phyloP scores from a whole-genome alignment of 1,140 invertebrate genomes.

The Phymastichus coffea region DNA sequence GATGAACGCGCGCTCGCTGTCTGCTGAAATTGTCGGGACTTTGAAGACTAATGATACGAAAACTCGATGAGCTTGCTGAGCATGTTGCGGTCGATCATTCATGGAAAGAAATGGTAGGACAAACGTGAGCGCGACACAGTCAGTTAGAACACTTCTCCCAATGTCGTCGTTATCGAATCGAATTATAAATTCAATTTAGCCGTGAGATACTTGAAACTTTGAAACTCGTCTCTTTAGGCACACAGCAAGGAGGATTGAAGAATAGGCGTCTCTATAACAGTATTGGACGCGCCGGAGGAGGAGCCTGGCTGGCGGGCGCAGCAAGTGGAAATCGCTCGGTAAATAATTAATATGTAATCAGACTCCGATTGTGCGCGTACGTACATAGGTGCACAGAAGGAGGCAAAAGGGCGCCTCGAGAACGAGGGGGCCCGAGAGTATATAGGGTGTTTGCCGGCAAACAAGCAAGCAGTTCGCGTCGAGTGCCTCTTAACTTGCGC shows the following conservation, averaged over 20 bases:
- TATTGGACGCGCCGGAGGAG: background rate
- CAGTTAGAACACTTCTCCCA: too few relatives aligned
- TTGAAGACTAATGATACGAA: constrained; percentile 32
- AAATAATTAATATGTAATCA: constrained; percentile 57
- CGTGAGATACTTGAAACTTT: too few relatives aligned
- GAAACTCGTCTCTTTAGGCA: too few relatives aligned
- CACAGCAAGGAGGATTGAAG: too few relatives aligned
- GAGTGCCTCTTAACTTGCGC: constrained; percentile 47
- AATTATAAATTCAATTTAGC: background rate
- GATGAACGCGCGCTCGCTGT: constrained; percentile 32
- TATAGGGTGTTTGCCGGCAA: constrained; percentile 50
- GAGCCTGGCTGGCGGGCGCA: background rate
- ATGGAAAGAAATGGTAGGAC: too few relatives aligned
- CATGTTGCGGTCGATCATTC: too few relatives aligned
- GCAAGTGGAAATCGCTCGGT: constrained; percentile 38
- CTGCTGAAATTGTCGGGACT: constrained; percentile 27
- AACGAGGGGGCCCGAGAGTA: constrained; percentile 38
- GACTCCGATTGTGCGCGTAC: constrained; percentile 41
- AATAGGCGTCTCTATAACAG: background rate
- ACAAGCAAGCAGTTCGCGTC: too few relatives aligned
- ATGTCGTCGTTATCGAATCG: too few relatives aligned
- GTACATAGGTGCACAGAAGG: constrained; percentile 31
- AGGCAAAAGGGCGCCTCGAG: constrained; percentile 45
- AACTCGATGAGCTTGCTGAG: constrained; percentile 21
- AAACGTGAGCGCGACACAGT: too few relatives aligned